Evolutionary conservation across 2,888 invertebrate genomes (phyloP), one percentile per base, ranked within the genome.

Genomic region (Chloromyia formosa): DNA sequence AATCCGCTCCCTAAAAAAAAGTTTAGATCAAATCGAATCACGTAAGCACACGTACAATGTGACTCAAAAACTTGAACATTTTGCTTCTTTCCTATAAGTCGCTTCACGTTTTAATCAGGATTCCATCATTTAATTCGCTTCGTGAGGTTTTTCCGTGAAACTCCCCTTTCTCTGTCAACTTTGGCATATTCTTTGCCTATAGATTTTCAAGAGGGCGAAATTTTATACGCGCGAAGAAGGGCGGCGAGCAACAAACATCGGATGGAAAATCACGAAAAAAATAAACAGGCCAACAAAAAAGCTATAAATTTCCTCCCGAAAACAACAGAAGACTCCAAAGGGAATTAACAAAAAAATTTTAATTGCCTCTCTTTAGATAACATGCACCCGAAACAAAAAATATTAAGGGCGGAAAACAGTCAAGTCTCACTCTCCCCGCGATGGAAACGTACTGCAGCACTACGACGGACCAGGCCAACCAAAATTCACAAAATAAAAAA

Each of bases 261-360:
- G 27, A 7, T 35, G 27, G 27, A 35, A 35, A 35, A 35, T 35
- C 56, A 56, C 56, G 18, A 18, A 10, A 56, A 16, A 56, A 56
- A 56, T 10, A 22, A 56, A 35, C 27, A 35, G 27, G 27, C 27
- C 27, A 66, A 45, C 22, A 56, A 7, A 71, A 64, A 42, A 20
- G 22, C 69, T 2, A 71, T 71, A 66, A 66, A 71, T 71, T 71
- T 35, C 27, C 20, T 14, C 40, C 12, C 71, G n/a, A 9, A 40
- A 69, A 71, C 7, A 35, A 35, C 27, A 35, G 7, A 35, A 35
- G 27, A 71, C 71, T 56, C 71, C 71, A 40, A 71, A 58, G 71
- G 71, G 71, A 71, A 71, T 71, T 71, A 71, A 71, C 71, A 20
- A 53, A 71, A 71, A 71, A 58, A 40, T 71, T 71, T 69, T 71